Conservation (phyloP, 2,888 invertebrate genomes). For the Epirrhoe tristata region DNA sequence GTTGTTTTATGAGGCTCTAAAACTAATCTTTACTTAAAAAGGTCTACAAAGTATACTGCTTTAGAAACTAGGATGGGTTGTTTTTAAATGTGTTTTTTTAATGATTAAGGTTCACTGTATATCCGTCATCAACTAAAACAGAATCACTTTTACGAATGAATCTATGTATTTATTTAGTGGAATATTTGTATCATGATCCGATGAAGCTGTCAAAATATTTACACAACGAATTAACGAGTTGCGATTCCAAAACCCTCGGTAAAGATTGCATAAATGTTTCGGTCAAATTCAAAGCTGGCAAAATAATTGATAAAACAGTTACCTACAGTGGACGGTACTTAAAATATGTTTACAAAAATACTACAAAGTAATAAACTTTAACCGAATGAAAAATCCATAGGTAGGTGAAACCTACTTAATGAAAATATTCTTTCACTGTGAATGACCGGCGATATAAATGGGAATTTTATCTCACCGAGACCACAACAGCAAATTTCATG, state of each 20-base stretch:
- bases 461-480: constrained; percentile 28
- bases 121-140: too few relatives aligned
- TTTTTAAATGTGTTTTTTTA: neutral
- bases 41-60: constrained; percentile 19
- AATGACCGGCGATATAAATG: constrained; percentile 7
- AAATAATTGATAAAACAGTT: neutral
- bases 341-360: neutral
- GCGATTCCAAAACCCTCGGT: neutral
- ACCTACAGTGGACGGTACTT: neutral
- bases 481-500: constrained; percentile 20
- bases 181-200: neutral
- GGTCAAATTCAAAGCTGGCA: neutral
- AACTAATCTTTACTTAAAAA: constrained; percentile 30
- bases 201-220: neutral
- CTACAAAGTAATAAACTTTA: neutral
- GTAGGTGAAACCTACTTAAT: too few relatives aligned
- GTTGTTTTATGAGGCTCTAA: constrained; percentile 27
- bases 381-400: constrained; percentile 1
- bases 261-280: neutral
- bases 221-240: neutral
- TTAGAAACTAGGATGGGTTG: constrained; percentile 1
- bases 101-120: neutral
- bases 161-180: neutral
- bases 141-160: too few relatives aligned
- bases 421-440: constrained; percentile 6